Percentiles rank a stretch among this genome's conserved stretches.
phyloP scores from a whole-genome alignment of 1,140 invertebrate genomes.

The Drosophila kohkoa region DNA sequence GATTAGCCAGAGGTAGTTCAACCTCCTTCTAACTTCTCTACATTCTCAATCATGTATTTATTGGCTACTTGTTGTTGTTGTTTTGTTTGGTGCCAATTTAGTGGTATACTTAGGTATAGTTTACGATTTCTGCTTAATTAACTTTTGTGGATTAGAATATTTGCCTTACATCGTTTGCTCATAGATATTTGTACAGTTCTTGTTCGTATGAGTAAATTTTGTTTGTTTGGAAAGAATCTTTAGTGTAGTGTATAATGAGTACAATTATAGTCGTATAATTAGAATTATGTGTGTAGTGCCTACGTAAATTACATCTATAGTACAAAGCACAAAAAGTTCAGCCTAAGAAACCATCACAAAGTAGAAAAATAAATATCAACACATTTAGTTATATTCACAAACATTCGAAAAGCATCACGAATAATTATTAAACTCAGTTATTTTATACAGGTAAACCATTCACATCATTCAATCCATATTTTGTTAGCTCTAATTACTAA shows the following conservation, averaged over 20 bases:
- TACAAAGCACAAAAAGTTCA: conserved; percentile 76
- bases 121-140: conserved; percentile 59
- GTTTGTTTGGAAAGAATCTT: conserved; percentile 17
- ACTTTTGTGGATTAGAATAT: conserved; percentile 69
- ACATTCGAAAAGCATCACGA: conserved; percentile 22
- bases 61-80: conserved; percentile 1
- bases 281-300: conserved; percentile 27
- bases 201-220: conserved; percentile 16
- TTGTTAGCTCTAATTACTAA: conserved; percentile 31
- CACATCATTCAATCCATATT: not conserved
- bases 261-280: conserved; percentile 24
- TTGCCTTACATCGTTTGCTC: conserved; percentile 66
- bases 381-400: conserved; percentile 50
- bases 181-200: conserved; percentile 53
- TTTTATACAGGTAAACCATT: conserved; percentile 20
- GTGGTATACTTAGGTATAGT: conserved; percentile 52
- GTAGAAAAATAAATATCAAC: conserved; percentile 78
- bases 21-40: conserved; percentile 19
- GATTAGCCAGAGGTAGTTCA: conserved; percentile 9
- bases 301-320: conserved; percentile 68
- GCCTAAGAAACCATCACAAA: conserved; percentile 83
- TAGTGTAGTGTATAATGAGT: conserved; percentile 6
- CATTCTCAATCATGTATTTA: conserved; percentile 37
- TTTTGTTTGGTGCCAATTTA: conserved; percentile 60
- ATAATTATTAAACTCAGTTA: conserved; percentile 26